Evolutionary conservation across 2,888 invertebrate species (phyloP), one percentile per base, ranked within the genome.

Genomic region (Tetanocera ferruginea): DNA sequence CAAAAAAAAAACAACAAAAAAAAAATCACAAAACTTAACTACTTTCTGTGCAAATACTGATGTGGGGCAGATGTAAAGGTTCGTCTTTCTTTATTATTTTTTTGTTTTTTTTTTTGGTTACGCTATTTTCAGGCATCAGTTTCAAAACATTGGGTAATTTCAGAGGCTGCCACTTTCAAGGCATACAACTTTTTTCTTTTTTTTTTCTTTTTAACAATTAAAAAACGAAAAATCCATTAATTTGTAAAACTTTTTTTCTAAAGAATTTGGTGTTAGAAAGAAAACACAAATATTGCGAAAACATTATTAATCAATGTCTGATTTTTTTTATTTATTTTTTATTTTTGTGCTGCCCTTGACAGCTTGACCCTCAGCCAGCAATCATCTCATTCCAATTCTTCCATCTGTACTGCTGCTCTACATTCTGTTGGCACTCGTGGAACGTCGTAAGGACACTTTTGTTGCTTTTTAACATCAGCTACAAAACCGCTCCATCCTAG

Each of bases 241-340:
- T 60, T 37, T 34, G 60, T 19, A 60, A 60, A 60, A 60, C 28
- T 60, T 57, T 43, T 17, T 31, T 19, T 34, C n/a, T n/a, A 17
- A 23, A 8, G 23, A 19, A 5, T 72, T 3, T n/a, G 2, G 49
- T 57, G 9, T 70, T 34, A 37, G 37, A 37, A 23, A 71, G 55
- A 60, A n/a, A 70, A 78, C 76, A 77, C 28, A 31, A 66, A 66
- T 34, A 37, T 72, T 37, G 66, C 62, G 25, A 3, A 83, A 86
- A 82, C 84, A 85, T 87, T 85, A 86, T 87, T 86, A 85, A 87
- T 86, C 86, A 86, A 86, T 87, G 87, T 87, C 87, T 85, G 81
- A 78, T 79, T 74, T 57, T 78, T 71, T 64, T 23, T n/a, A 3
- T 57, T 23, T 8, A 37, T 78, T 70, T 62, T 64, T 23, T n/a